Evolutionary conservation across 2,888 invertebrate species (phyloP).

Genomic region (Helicoverpa assulta): DNA sequence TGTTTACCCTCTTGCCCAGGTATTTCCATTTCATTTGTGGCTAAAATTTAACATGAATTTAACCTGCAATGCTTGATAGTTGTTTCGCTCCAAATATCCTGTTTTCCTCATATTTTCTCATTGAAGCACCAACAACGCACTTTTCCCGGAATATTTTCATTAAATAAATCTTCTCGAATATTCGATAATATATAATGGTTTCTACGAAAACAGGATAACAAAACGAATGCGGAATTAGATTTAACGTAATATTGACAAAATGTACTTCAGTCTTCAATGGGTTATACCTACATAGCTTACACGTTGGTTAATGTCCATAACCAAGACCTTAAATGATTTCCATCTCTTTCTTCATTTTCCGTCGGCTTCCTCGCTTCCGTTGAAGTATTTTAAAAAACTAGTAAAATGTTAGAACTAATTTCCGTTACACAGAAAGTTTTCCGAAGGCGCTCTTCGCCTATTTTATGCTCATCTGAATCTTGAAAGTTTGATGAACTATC

Average conservation of each 20-base stretch:
- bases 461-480: constrained; percentile 78
- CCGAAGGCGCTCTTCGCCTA: constrained; percentile 64
- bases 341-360: constrained; percentile 31
- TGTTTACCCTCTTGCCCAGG: too few relatives aligned
- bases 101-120: too few relatives aligned
- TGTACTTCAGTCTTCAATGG: not conserved
- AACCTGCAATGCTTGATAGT: too few relatives aligned
- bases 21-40: too few relatives aligned
- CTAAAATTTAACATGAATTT: too few relatives aligned
- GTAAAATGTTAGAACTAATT: constrained; percentile 63
- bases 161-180: not conserved
- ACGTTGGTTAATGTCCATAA: not conserved
- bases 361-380: constrained; percentile 31
- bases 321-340: constrained; percentile 11
- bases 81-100: too few relatives aligned
- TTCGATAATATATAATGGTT: constrained; percentile 7
- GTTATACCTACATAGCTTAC: not conserved
- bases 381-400: constrained; percentile 52
- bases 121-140: too few relatives aligned
- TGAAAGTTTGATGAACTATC: constrained; percentile 81
- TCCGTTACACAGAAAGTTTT: constrained; percentile 65
- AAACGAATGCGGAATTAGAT: constrained; percentile 6
- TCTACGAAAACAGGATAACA: constrained; percentile 15
- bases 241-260: constrained; percentile 19
- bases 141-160: not conserved